phyloP scores from a whole-genome alignment of 2,113 vertebrate species.

The Muscicapa adusta region DNA sequence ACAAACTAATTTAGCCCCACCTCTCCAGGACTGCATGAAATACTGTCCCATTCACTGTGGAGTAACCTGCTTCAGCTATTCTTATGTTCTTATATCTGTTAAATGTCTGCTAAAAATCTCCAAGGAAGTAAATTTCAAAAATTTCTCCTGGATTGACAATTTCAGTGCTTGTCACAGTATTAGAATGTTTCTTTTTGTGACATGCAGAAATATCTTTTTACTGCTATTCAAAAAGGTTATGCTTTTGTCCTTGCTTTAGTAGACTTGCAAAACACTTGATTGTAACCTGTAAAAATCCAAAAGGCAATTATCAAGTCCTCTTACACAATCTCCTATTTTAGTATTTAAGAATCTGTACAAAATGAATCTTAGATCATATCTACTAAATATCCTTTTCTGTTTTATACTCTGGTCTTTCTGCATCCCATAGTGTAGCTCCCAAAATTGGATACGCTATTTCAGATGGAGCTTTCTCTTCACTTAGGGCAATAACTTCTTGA shows the following conservation, averaged over 20 bases:
- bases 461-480: not conserved
- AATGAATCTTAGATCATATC: not conserved
- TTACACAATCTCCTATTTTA: not conserved
- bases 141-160: not conserved
- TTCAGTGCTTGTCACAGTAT: not conserved
- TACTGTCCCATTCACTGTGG: not conserved
- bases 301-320: not conserved
- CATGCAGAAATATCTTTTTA: not conserved
- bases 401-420: not conserved
- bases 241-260: not conserved
- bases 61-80: not conserved
- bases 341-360: not conserved
- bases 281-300: not conserved
- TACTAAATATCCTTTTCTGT: not conserved
- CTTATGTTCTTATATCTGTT: not conserved
- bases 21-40: not conserved
- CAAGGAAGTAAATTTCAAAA: not conserved
- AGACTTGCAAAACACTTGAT: not conserved
- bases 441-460: not conserved
- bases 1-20: not conserved
- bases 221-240: not conserved
- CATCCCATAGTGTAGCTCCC: not conserved
- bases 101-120: not conserved
- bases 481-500: not conserved
- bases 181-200: not conserved